Base-by-base conservation (phyloP, 1,140 invertebrate genomes). In the Mizuhopecten yessoensis region DNA sequence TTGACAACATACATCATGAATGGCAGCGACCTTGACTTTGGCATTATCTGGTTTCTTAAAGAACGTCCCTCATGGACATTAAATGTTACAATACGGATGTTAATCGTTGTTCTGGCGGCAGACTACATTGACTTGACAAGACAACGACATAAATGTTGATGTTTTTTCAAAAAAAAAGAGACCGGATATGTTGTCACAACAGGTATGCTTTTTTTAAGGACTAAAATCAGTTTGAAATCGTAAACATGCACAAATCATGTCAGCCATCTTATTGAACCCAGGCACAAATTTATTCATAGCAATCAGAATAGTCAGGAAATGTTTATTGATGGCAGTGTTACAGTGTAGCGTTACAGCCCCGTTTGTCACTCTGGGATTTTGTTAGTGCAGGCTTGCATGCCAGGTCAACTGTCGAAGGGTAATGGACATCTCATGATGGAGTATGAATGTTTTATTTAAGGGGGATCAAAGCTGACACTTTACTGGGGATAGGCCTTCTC, bases 361-460 rank as follows among this genome's bases (percentile, higher is more conserved):
- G 57, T 75, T 75, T 75, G 57, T 75, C 57, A 75, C n/a, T 75
- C 57, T 17, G 57, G 57, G 57, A 75, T 29, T 75, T 75, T 17
- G 57, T 75, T 75, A 0, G 57, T n/a, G 57, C n/a, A 7, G 57
- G 57, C 57, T 75, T 75, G 57, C 57, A 75, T 75, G 57, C 57
- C 57, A 11, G 57, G 57, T 75, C 57, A 75, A 75, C 57, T 75
- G 57, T 75, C 57, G 57, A 75, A 75, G n/a, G n/a, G 29, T 75
- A 75, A 75, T 75, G 57, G 57, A 75, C 57, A 75, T 75, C 57
- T 75, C 57, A 75, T 75, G 57, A 75, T 29, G 57, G 57, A 75
- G 57, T 75, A 75, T 75, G 57, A 75, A 75, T 75, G 57, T 75
- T 75, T 75, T 75, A 75, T 75, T 75, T 75, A 75, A 29, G n/a